Evolutionary conservation across 2,113 vertebrate genomes (phyloP), one percentile per base, ranked within the genome.

Genomic region (Piprites chloris): DNA sequence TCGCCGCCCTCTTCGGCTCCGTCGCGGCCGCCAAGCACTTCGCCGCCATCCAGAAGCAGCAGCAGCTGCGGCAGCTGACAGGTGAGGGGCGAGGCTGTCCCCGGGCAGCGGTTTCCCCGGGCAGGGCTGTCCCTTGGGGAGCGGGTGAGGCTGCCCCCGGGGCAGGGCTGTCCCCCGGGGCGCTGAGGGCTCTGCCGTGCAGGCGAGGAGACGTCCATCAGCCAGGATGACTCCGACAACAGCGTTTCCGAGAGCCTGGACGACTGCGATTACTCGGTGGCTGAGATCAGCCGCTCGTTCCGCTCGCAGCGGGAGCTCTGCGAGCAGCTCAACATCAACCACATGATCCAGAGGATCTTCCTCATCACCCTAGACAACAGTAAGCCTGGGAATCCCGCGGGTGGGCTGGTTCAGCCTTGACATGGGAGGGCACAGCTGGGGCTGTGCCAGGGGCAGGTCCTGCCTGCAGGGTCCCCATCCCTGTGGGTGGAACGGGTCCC

Each of bases 291-390:
- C 97, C 99, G 99, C 77, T 99, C 99, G 1, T 99, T 99, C 97
- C 99, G 99, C 56, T 99, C 99, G 18, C 98, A 99, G 56, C 99
- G 99, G 93, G 99, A 99, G 97, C 98, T 99, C 66, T 99, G 99
- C 52, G 99, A 99, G 90, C 99, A 99, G 97, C 99, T 99, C 97
- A 99, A 99, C 96, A 99, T 99, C 98, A 99, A 99, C 97, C 99
- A 99, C 98, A 99, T 99, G 99, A 99, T 99, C 96, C 99, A 99
- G 96, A 98, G 99, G 89, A 99, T 99, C 96, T 99, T 99, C 92
- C 99, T 99, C 74, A 99, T 99, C 96, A 99, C 99, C 24, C 96
- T 99, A 50, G 99, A 99, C 95, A 99, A 99, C 98, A 99, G 99
- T 99, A 95, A 99, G 99, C 97, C 42, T 6, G 32, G 33, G 26